Evolutionary conservation across 2,113 vertebrate species (phyloP), one percentile per base, ranked within the genome.

Genomic region (Tretioscincus oriximinensis): DNA sequence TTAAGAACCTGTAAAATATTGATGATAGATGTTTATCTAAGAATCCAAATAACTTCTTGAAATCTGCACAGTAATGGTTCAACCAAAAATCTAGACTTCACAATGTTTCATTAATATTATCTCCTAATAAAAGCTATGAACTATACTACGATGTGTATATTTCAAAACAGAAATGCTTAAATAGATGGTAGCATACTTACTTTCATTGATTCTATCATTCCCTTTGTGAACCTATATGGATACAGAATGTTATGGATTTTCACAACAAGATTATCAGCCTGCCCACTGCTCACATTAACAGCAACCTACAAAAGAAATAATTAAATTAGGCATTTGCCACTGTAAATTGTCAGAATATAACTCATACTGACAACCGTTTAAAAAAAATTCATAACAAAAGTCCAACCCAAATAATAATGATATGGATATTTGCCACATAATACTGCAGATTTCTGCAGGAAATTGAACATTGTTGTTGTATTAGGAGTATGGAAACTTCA

Each of bases 151-250:
- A 3, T 9, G 41, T 47, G 76, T 8, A n/a, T 85, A 41, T 76
- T 84, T 89, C 18, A 60, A 31, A 69, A 1, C 26, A 88, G 65
- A 88, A 85, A 83, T n/a, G 67, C n/a, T n/a, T 80, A 70, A 71
- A 20, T 21, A 29, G 60, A 78, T 26, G 12, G 11, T 66, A 45
- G 22, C 22, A 73, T 79, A 35, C 84, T 89, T 95, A 94, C 98
- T 97, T 97, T 96, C 96, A 99, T 94, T 7, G 97, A 97, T 82
- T 96, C 95, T 89, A 99, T 95, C 98, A 99, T 99, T 35, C 96
- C 95, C 90, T 99, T 99, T 85, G 98, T 98, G 88, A 99, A 99
- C 75, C 97, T 97, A 75, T 99, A 99, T 1, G 98, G 97, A 89
- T 96, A 97, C 5, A 99, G 93, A 77, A 99, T 95, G 74, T 98